phyloP scores from a whole-genome alignment of 2,888 invertebrate genomes.

The Leucania comma region DNA sequence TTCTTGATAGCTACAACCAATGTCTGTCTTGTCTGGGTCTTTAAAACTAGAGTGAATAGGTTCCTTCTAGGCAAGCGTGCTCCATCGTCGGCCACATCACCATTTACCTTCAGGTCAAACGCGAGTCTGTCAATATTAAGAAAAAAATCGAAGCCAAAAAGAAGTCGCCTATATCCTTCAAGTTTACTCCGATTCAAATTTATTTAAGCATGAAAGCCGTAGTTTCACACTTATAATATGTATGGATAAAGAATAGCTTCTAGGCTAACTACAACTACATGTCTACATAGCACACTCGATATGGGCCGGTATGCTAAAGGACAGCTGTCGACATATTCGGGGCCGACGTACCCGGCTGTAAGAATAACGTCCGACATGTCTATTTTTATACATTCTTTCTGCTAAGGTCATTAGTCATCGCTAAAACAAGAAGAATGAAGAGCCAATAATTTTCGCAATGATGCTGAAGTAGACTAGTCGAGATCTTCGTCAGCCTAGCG shows the following conservation, averaged over 20 bases:
- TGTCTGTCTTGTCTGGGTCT: too few relatives aligned
- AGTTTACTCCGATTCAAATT: too few relatives aligned
- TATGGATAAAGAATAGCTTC: background rate
- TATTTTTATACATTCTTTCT: conserved; percentile 33
- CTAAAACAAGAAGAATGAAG: background rate
- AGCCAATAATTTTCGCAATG: background rate
- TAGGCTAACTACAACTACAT: background rate
- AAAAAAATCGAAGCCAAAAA: too few relatives aligned
- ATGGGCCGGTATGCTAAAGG: conserved; percentile 5
- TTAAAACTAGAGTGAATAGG: too few relatives aligned
- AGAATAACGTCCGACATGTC: conserved; percentile 12
- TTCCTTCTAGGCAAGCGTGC: too few relatives aligned
- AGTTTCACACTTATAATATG: too few relatives aligned
- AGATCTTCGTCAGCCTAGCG: background rate
- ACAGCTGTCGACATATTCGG: conserved; percentile 6
- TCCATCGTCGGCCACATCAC: too few relatives aligned
- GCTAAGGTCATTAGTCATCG: conserved; percentile 17
- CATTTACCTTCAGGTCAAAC: too few relatives aligned
- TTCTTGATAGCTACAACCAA: too few relatives aligned
- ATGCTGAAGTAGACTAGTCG: background rate
- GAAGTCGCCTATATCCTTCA: too few relatives aligned
- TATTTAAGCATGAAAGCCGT: too few relatives aligned
- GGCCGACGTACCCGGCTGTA: conserved; percentile 33
- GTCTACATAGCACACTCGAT: background rate
- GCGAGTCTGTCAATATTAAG: too few relatives aligned